These are phyloP conservation scores for Regulus satrapa DNA, from an alignment of 2,113 vertebrate genomes.

Conservation along the genomic window DNA sequence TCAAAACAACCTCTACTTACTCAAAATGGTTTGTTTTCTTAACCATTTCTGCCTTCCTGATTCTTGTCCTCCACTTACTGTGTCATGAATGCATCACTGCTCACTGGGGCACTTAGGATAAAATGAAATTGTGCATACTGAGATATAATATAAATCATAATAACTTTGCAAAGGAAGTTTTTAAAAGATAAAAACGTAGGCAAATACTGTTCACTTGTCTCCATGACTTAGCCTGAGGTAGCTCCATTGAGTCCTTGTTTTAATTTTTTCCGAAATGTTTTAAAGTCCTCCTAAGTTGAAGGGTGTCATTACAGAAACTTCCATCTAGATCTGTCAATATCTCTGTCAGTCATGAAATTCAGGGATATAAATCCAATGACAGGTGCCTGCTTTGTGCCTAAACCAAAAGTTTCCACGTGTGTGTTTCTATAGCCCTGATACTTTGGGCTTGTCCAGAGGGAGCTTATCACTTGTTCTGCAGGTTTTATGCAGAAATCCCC, in stretches of 20 bases:
- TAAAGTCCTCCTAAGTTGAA: neutral
- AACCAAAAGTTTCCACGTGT: neutral
- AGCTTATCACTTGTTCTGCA: neutral
- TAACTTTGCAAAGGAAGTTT: neutral
- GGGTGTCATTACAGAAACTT: neutral
- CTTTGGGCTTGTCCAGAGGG: neutral
- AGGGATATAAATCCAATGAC: neutral
- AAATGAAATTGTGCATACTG: neutral
- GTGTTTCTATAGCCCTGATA: neutral
- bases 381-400: neutral
- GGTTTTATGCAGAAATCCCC: neutral
- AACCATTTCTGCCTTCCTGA: neutral
- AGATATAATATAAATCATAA: neutral
- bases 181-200: neutral
- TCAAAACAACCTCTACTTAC: neutral
- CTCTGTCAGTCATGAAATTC: neutral
- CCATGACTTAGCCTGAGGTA: neutral
- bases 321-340: neutral
- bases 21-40: neutral
- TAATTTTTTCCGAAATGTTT: neutral
- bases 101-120: neutral
- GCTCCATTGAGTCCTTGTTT: neutral
- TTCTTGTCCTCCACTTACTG: neutral
- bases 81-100: neutral
- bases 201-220: neutral